Conservation (phyloP, 2,113 vertebrate genomes). For the Vimba vimba region DNA sequence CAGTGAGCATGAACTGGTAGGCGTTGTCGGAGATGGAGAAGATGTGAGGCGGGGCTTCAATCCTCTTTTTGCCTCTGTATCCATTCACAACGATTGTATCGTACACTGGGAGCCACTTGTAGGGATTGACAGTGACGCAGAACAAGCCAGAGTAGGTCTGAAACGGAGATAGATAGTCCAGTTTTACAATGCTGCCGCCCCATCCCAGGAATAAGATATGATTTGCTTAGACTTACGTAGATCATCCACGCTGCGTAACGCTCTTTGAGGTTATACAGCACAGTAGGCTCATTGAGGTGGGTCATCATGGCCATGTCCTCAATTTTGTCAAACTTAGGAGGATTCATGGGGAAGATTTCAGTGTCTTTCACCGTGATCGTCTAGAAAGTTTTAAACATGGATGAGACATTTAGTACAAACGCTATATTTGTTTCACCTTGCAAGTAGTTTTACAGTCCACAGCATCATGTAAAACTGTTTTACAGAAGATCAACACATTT, state of each 20-base stretch:
- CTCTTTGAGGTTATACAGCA: conserved; percentile 78
- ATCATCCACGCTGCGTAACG: conserved; percentile 83
- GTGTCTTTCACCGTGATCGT: conserved; percentile 58
- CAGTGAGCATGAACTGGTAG: conserved; percentile 28
- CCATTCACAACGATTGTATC: conserved; percentile 48
- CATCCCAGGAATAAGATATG: conserved; percentile 11
- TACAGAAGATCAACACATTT: background rate
- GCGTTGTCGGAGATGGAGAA: conserved; percentile 15
- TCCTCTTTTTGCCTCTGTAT: conserved; percentile 18
- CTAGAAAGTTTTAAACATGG: conserved; percentile 13
- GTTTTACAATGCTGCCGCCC: background rate
- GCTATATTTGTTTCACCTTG: background rate
- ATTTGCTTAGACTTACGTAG: conserved; percentile 71
- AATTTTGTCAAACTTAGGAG: conserved; percentile 67
- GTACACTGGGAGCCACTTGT: conserved; percentile 88
- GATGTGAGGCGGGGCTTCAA: conserved; percentile 21
- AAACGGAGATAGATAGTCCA: background rate
- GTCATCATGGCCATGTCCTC: conserved; percentile 72
- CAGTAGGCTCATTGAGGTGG: conserved; percentile 63
- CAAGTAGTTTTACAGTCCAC: background rate
- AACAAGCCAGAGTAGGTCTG: conserved; percentile 88
- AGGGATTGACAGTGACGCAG: conserved; percentile 87
- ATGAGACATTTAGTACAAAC: background rate
- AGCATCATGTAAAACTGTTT: background rate
- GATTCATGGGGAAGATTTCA: conserved; percentile 60